These are phyloP conservation scores for Panthera uncia DNA, from an alignment of 2,113 vertebrate genomes.

Conservation along the genomic window DNA sequence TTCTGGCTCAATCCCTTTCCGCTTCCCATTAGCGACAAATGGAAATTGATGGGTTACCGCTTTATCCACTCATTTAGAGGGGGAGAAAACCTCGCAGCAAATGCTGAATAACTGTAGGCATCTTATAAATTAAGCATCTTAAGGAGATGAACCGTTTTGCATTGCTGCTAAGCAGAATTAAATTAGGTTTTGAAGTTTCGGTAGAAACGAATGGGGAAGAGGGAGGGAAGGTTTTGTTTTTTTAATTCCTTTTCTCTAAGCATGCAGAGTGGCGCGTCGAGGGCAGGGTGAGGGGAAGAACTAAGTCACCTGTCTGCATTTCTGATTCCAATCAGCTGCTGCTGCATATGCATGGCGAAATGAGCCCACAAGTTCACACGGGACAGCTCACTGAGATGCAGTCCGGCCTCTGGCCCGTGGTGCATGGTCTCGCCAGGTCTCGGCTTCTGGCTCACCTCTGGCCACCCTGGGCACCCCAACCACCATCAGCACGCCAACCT, in stretches of 20 bases:
- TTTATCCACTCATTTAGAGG: constrained; percentile 32
- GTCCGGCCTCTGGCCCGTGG: background rate
- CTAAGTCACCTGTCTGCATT: background rate
- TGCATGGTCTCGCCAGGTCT: background rate
- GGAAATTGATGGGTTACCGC: constrained; percentile 11
- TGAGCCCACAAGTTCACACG: fast-evolving
- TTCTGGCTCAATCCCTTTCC: constrained; percentile 33
- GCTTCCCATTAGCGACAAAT: background rate
- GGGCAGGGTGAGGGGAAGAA: background rate
- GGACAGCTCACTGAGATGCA: background rate
- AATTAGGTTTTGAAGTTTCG: constrained; percentile 51
- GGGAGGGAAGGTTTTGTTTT: background rate
- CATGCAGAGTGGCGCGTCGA: background rate
- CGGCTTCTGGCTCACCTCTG: too few species aligned
- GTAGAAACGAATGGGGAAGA: constrained; percentile 46
- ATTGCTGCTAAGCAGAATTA: constrained; percentile 17
- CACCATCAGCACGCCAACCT: background rate
- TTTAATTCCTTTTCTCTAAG: constrained; percentile 33
- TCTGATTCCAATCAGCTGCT: background rate
- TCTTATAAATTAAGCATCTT: constrained; percentile 48
- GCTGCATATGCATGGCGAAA: background rate
- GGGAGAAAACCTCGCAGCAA: constrained; percentile 1
- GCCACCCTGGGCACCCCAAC: background rate
- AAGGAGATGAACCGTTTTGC: constrained; percentile 39
- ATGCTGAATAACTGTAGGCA: background rate